Conservation (phyloP, 2,113 vertebrate genomes). For the Brachyistius frenatus region DNA sequence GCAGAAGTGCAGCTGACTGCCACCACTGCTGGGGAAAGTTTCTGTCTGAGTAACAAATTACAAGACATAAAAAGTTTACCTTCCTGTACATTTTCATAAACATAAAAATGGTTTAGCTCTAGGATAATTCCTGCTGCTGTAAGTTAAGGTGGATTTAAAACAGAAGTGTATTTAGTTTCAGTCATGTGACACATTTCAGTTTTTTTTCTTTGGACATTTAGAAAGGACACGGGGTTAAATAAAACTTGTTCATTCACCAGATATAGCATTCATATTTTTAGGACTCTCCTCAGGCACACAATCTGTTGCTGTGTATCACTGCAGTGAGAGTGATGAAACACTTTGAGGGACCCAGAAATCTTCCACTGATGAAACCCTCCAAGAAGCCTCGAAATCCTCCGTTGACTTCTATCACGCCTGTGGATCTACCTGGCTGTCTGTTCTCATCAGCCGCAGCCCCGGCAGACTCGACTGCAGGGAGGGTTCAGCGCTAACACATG, state of each 20-base stretch:
- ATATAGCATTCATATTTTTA: not conserved
- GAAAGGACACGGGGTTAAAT: no score
- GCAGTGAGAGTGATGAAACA: conserved; percentile 72
- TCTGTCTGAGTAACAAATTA: not conserved
- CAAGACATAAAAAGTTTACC: no score
- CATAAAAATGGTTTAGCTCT: no score
- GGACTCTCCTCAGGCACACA: conserved; percentile 25
- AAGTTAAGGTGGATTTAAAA: no score
- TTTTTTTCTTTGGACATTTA: no score
- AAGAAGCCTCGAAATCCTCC: conserved; percentile 64
- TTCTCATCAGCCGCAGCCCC: conserved; percentile 60
- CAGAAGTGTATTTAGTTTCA: no score
- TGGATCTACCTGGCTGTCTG: conserved; percentile 72
- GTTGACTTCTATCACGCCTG: conserved; percentile 46
- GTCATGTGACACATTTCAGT: no score
- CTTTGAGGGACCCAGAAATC: conserved; percentile 71
- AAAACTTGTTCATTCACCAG: not conserved
- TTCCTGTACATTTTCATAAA: no score
- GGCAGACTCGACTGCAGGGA: conserved; percentile 39
- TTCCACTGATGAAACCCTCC: conserved; percentile 72
- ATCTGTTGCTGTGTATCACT: conserved; percentile 47
- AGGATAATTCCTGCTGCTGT: no score
- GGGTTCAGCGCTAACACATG: conserved; percentile 50
- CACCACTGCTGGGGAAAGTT: not conserved
- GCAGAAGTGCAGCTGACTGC: not conserved